Base-by-base conservation (phyloP, 2,888 invertebrate genomes). In the Venustoraphidia nigricollis region DNA sequence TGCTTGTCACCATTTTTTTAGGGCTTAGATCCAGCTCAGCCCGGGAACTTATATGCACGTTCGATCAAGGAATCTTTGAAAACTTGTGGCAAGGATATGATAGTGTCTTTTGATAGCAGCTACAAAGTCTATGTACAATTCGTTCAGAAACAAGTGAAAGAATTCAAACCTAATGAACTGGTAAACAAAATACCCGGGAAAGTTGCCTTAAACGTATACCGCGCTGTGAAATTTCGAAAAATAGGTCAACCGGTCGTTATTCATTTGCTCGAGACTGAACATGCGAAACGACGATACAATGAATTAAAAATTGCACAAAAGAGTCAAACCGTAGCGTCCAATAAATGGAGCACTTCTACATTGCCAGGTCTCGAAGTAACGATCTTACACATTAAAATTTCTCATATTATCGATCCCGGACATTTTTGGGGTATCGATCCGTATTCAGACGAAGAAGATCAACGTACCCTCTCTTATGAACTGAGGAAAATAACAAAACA, bases 111-210 rank as follows among this genome's bases (percentile, higher is more conserved):
- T 10, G 65, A 62, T 36, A 68, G 66, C 51, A 73, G 74, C 66
- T 65, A 64, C 46, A 81, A 82, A 66, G 68, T 87, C 2, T 86
- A 75, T 59, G 67, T 87, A 3, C 76, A 79, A 8, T 87, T 85
- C 60, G 67, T 69, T 43, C 70, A 70, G 36, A 63, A 64, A 5
- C 60, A 62, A 10, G 55, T 62, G 27, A 50, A 52, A 1, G 63
- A 63, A 27, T 58, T 53, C 48, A 54, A 64, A 55, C 57, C 65
- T 53, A 38, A 66, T 55, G 53, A 65, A 58, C 54, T 66, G 65
- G 55, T 74, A 59, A 64, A 76, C 0, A 54, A 60, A n/a, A 66
- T 75, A 39, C 72, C 75, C 0, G 83, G 83, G 0, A 75, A 75
- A 62, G 77, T 84, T 35, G 66, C 73, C 10, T 65, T 75, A 14